Evolutionary conservation across 2,888 invertebrate genomes (phyloP).

Genomic region (Callyntrura guangdongensis): DNA sequence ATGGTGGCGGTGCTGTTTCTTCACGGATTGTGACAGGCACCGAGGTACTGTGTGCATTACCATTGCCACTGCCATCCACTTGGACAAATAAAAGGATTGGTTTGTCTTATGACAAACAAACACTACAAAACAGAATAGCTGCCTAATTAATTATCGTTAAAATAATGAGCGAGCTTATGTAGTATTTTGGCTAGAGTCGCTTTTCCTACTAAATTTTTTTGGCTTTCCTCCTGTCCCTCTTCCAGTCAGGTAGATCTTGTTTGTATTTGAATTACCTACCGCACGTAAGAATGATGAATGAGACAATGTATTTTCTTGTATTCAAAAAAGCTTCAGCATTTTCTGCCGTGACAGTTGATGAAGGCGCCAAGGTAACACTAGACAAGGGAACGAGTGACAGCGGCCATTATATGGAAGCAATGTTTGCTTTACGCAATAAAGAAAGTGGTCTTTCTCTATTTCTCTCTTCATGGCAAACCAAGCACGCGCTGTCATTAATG

Average conservation of each 20-base stretch:
- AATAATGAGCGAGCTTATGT: neutral
- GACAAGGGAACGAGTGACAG: neutral
- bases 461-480: neutral
- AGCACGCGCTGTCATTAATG: neutral
- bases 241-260: neutral
- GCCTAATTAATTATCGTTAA: conserved; percentile 52
- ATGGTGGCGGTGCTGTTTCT: conserved; percentile 25
- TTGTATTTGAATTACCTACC: neutral
- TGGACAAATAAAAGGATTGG: neutral
- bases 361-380: conserved; percentile 16
- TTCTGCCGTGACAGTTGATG: conserved; percentile 4
- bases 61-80: too few species aligned
- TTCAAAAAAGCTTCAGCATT: neutral
- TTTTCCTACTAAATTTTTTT: too few species aligned
- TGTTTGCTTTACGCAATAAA: neutral
- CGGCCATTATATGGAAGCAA: neutral
- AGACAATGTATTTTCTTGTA: conserved; percentile 10
- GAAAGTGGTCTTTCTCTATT: conserved; percentile 31
- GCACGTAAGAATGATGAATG: neutral
- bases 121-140: neutral
- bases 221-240: neutral
- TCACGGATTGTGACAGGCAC: conserved; percentile 58
- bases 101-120: neutral
- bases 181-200: neutral
- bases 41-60: conserved; percentile 20